A percentile compares a stretch with the other conserved stretches of the same genome.
Evolutionary conservation across 2,888 invertebrate genomes (phyloP).

Genomic region (Cryptocephalus moraei): DNA sequence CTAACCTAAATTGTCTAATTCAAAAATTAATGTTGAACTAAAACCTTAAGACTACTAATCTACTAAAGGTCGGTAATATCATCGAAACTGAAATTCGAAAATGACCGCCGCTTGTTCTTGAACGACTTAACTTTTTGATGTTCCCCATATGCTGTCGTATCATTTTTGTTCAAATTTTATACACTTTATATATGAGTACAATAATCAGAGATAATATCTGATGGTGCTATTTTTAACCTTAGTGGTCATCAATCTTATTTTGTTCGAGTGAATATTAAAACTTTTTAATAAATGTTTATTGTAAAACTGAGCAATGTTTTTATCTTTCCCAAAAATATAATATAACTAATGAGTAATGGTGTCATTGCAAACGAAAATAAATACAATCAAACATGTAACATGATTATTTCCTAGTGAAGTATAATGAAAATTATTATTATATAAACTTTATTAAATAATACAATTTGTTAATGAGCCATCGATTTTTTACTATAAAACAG

Average conservation of each 20-base stretch:
- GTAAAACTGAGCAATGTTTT: slow-evolving; percentile 4
- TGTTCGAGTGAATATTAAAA: slow-evolving; percentile 1
- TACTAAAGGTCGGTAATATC: too few species aligned
- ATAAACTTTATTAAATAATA: not conserved
- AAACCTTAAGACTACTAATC: too few species aligned
- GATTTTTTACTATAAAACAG: slow-evolving; percentile 41
- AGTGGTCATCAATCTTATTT: not conserved
- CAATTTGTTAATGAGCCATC: slow-evolving; percentile 1
- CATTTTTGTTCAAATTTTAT: not conserved
- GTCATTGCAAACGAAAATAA: too few species aligned
- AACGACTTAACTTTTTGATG: not conserved
- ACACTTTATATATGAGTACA: slow-evolving; percentile 4
- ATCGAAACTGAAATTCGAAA: not conserved
- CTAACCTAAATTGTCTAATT: too few species aligned
- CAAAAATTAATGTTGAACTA: too few species aligned
- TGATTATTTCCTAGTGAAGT: too few species aligned
- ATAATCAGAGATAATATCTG: slow-evolving; percentile 7
- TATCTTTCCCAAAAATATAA: too few species aligned
- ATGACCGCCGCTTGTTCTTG: not conserved
- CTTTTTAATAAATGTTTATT: slow-evolving; percentile 16
- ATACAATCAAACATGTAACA: too few species aligned
- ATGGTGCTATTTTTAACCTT: slow-evolving; percentile 17
- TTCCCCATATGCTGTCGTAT: not conserved
- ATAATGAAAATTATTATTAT: not conserved
- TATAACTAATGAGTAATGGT: too few species aligned